Evolutionary conservation across 2,113 vertebrate genomes (phyloP).

Genomic region (Gobio gobio): DNA sequence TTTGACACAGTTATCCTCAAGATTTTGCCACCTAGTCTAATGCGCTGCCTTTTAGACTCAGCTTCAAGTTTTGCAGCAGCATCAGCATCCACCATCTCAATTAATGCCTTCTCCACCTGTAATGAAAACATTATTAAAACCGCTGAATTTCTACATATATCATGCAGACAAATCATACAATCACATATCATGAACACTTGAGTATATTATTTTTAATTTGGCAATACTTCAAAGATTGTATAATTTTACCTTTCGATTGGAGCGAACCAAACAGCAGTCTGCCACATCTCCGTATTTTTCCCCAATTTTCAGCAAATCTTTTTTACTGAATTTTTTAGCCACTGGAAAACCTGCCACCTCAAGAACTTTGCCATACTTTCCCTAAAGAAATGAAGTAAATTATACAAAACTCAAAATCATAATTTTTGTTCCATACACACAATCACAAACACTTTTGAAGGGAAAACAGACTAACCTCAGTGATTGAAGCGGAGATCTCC

Average conservation of each 20-base stretch:
- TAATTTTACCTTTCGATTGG: conserved; percentile 55
- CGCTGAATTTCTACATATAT: not conserved
- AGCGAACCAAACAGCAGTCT: conserved; percentile 54
- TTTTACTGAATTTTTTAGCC: conserved; percentile 38
- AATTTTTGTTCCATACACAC: not conserved
- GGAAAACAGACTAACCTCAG: conserved; percentile 29
- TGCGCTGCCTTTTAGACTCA: not conserved
- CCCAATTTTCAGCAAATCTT: conserved; percentile 58
- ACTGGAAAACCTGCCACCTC: conserved; percentile 60
- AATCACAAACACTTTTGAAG: not conserved
- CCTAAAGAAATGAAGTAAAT: not conserved
- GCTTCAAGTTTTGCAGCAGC: conserved; percentile 56
- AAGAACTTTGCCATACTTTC: conserved; percentile 57
- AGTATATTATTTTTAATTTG: too few relatives aligned
- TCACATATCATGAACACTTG: not conserved
- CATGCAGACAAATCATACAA: not conserved
- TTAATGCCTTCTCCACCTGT: conserved; percentile 64
- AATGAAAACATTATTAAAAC: not conserved
- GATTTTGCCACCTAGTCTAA: conserved; percentile 19
- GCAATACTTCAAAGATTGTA: too few relatives aligned
- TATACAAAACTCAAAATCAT: not conserved
- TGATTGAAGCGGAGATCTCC: not conserved
- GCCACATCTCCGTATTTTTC: conserved; percentile 59
- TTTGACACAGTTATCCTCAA: conserved; percentile 47
- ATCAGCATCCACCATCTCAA: conserved; percentile 65